These are phyloP conservation scores for Morphnarchus princeps DNA, from an alignment of 2,113 vertebrate genomes.

Conservation along the genomic window DNA sequence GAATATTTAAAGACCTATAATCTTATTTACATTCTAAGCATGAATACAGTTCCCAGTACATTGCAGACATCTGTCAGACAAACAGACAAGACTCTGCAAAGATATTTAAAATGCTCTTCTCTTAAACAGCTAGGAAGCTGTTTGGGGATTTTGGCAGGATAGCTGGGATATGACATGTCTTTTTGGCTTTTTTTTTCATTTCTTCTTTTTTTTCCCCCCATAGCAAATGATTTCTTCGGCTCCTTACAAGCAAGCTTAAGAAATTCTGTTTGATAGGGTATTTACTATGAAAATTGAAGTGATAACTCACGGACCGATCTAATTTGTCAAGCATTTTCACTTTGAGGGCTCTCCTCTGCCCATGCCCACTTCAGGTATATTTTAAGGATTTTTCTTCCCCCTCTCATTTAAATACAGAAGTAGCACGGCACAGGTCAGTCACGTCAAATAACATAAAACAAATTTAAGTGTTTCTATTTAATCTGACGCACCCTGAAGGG, in stretches of 20 bases:
- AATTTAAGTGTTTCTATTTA: fast-evolving
- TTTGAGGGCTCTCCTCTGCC: not conserved
- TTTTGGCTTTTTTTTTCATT: not conserved
- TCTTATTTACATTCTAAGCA: constrained; percentile 61
- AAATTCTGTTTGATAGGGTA: not conserved
- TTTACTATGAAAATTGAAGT: not conserved
- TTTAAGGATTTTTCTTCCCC: not conserved
- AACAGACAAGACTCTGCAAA: constrained; percentile 35
- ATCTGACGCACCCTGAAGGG: not conserved
- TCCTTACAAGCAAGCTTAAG: not conserved
- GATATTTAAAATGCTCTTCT: constrained; percentile 19
- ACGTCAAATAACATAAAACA: not conserved
- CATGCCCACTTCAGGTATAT: not conserved
- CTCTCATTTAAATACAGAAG: not conserved
- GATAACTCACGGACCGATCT: not conserved
- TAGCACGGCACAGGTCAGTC: too few species aligned
- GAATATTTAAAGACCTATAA: not conserved
- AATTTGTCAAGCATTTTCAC: not conserved
- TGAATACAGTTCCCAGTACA: constrained; percentile 6
- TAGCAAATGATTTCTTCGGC: not conserved
- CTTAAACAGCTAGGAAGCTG: constrained; percentile 13
- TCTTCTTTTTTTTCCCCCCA: fast-evolving
- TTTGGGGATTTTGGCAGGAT: constrained; percentile 30
- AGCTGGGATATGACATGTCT: constrained; percentile 1
- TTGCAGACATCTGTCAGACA: constrained; percentile 59